Conservation (phyloP, 1,140 invertebrate species). For the Zaprionus ornatus region DNA sequence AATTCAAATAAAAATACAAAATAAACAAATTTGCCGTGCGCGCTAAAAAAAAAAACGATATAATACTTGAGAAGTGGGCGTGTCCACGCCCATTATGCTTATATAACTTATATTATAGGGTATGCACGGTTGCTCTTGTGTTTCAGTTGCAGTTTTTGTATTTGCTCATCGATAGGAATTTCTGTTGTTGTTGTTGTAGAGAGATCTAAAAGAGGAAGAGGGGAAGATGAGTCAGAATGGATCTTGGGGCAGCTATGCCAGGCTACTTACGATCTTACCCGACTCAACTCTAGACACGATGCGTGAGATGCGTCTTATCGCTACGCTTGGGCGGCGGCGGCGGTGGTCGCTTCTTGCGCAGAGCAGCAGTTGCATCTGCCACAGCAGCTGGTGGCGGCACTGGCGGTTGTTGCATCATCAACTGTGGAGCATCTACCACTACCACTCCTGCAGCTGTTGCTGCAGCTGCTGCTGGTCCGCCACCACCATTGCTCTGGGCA, state of each 20-base stretch:
- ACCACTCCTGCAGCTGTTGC: neutral
- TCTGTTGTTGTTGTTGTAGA: slow-evolving; percentile 4
- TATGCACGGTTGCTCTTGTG: slow-evolving; percentile 8
- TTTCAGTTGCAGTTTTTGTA: slow-evolving; percentile 7
- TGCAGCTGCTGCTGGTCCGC: neutral
- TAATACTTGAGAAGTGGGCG: slow-evolving; percentile 76
- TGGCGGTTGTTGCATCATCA: slow-evolving; percentile 18
- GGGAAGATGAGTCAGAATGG: neutral
- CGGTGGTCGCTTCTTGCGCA: slow-evolving; percentile 87
- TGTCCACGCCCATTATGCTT: slow-evolving; percentile 42
- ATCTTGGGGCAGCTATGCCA: neutral
- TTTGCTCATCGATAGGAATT: slow-evolving; percentile 69
- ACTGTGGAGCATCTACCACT: neutral
- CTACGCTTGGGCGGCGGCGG: slow-evolving; percentile 91
- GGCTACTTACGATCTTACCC: neutral
- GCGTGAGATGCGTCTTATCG: slow-evolving; percentile 89
- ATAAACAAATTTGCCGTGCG: neutral
- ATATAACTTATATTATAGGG: slow-evolving; percentile 31
- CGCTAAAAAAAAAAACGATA: slow-evolving; percentile 20
- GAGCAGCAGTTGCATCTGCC: slow-evolving; percentile 38
- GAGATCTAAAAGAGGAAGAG: neutral
- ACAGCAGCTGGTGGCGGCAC: slow-evolving; percentile 48
- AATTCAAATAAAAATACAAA: neutral
- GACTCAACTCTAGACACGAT: slow-evolving; percentile 65
- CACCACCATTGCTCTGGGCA: slow-evolving; percentile 58